phyloP scores from a whole-genome alignment of 1,140 invertebrate genomes.

The Apis florea region DNA sequence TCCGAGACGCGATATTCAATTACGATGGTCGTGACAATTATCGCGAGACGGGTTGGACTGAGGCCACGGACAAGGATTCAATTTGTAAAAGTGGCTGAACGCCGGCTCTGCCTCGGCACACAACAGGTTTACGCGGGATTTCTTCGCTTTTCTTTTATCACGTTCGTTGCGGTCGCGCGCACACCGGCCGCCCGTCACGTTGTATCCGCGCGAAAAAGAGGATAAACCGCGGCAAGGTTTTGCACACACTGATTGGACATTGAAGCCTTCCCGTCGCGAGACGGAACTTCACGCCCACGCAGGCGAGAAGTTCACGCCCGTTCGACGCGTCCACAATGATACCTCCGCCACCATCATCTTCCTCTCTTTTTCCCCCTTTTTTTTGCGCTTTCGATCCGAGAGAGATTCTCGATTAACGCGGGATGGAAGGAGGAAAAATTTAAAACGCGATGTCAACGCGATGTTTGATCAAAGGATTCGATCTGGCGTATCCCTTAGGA shows the following conservation, averaged over 20 bases:
- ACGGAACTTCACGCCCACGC: slow-evolving; percentile 38
- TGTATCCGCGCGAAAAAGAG: slow-evolving; percentile 20
- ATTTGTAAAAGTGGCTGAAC: slow-evolving; percentile 40
- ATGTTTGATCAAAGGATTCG: neutral
- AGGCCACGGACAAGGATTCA: slow-evolving; percentile 25
- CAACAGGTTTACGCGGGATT: slow-evolving; percentile 16
- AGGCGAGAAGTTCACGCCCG: slow-evolving; percentile 18
- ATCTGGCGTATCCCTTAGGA: neutral
- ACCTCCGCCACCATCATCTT: slow-evolving; percentile 22
- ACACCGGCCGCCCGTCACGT: neutral
- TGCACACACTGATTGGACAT: slow-evolving; percentile 62
- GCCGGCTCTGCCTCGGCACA: neutral
- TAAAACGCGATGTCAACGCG: neutral
- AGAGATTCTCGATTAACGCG: slow-evolving; percentile 6
- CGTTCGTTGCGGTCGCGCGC: neutral
- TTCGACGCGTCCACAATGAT: slow-evolving; percentile 46
- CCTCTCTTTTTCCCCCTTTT: slow-evolving; percentile 36
- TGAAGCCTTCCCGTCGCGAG: slow-evolving; percentile 47
- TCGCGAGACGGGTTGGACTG: slow-evolving; percentile 11
- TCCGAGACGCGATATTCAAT: slow-evolving; percentile 19
- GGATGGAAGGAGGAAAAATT: neutral
- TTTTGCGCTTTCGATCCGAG: neutral
- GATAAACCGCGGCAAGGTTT: slow-evolving; percentile 5
- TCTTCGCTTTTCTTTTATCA: slow-evolving; percentile 17
- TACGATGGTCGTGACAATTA: slow-evolving; percentile 20